Evolutionary conservation across 2,113 vertebrate genomes (phyloP), one percentile per base, ranked within the genome.

Genomic region (Lepisosteus osseus): DNA sequence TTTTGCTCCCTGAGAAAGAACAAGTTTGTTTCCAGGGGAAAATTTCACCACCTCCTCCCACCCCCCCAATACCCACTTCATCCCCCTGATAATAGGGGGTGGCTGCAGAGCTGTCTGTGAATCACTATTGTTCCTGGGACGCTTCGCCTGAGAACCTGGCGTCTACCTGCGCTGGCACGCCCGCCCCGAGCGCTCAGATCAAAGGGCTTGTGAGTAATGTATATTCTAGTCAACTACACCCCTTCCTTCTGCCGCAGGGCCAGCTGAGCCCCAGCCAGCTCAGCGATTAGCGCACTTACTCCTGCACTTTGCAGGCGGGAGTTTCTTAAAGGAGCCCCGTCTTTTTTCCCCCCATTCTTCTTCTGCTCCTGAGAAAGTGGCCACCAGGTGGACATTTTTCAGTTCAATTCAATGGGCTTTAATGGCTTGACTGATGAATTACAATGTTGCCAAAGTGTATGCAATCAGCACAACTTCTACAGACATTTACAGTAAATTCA

Each of bases 141-240:
- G 79, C 70, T 78, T 40, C 29, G 13, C 59, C 81, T 77, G 69
- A 84, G 81, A 81, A 77, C 43, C 61, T 73, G 80, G 67, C 81
- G 76, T 82, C 77, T 82, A 88, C 89, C 84, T 91, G 89, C 74
- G 78, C 77, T 74, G 76, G 84, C 89, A 86, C 76, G 86, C 79
- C 79, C 57, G 45, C 67, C 69, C 70, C 75, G 74, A 40, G 80
- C 84, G 55, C 81, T 29, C 74, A 85, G 87, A 88, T 91, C 88
- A 90, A 90, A 89, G 85, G 45, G 66, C 76, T 65, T 80, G 66
- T 84, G 82, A 87, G 84, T 88, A 89, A 89, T 89, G 78, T 84
- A 86, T 87, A 85, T 77, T 78, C 78, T 78, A 74, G 71, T 61
- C 77, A 43, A 80, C 80, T 82, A 85, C 89, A 78, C 90, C 90